Percentiles rank a stretch among this genome's conserved stretches.
phyloP scores from a whole-genome alignment of 2,888 invertebrate genomes.

The Branchipolynoe longqiensis region DNA sequence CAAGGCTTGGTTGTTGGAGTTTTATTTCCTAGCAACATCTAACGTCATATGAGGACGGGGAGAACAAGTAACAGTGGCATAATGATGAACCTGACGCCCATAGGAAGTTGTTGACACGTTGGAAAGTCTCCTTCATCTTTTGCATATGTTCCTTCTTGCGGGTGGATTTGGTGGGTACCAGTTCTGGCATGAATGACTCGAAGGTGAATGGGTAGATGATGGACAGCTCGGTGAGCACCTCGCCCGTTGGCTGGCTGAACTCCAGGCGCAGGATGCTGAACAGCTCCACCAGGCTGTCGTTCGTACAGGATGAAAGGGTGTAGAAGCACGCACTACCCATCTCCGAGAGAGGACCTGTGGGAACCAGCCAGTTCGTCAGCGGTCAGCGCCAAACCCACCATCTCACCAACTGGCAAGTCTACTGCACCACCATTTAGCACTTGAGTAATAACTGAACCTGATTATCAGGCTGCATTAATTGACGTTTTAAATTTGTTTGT shows the following conservation, averaged over 20 bases:
- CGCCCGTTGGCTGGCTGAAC: constrained; percentile 58
- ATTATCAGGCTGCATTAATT: too few species aligned
- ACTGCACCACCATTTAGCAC: too few species aligned
- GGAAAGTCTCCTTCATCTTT: constrained; percentile 65
- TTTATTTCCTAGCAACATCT: too few species aligned
- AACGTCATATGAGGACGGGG: too few species aligned
- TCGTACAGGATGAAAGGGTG: constrained; percentile 64
- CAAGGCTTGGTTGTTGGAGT: too few species aligned
- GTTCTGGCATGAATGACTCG: constrained; percentile 68
- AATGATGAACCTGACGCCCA: constrained; percentile 56
- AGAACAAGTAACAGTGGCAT: too few species aligned
- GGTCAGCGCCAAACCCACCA: too few species aligned
- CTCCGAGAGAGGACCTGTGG: constrained; percentile 65
- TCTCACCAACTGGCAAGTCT: too few species aligned
- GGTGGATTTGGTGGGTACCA: constrained; percentile 55
- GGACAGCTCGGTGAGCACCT: constrained; percentile 32
- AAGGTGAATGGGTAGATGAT: constrained; percentile 67
- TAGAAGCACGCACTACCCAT: constrained; percentile 66
- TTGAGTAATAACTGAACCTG: too few species aligned
- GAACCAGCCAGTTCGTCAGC: too few species aligned
- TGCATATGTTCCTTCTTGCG: constrained; percentile 65
- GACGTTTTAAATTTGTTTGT: too few species aligned
- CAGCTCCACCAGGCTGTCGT: constrained; percentile 63
- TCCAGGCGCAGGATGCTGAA: constrained; percentile 67
- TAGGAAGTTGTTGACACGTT: constrained; percentile 44